These are phyloP conservation scores for Polypterus bichir DNA, from an alignment of 2,113 vertebrate species.

Conservation along the genomic window DNA sequence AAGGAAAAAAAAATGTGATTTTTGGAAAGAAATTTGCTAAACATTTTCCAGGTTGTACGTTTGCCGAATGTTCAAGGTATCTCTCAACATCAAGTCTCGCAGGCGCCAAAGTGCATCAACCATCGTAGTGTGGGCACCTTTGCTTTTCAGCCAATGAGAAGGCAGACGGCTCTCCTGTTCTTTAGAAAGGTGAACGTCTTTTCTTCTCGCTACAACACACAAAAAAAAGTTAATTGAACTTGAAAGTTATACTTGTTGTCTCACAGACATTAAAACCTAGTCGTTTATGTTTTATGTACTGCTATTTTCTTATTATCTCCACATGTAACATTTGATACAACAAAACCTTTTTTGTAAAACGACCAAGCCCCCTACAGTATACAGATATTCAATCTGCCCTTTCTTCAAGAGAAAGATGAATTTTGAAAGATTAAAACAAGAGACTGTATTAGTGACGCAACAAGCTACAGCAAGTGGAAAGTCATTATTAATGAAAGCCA, in stretches of 20 bases:
- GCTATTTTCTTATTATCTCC: not conserved
- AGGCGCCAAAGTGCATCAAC: conserved; percentile 91
- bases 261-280: not conserved
- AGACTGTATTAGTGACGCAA: no score
- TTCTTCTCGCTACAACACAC: conserved; percentile 63
- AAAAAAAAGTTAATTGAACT: not conserved
- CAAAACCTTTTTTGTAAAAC: not conserved
- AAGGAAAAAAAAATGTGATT: conserved; percentile 21
- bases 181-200: conserved; percentile 85
- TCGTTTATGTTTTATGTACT: not conserved
- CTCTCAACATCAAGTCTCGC: conserved; percentile 89
- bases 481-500: no score
- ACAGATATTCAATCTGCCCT: no score
- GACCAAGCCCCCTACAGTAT: not conserved
- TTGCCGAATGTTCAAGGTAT: conserved; percentile 88
- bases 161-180: conserved; percentile 92
- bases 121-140: conserved; percentile 95
- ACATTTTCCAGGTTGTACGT: conserved; percentile 74
- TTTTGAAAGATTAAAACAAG: no score
- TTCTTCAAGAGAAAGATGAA: no score
- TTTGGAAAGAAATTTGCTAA: conserved; percentile 41
- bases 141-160: conserved; percentile 93
- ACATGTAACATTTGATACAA: not conserved
- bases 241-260: not conserved
- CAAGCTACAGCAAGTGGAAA: no score